Evolutionary conservation across 2,888 invertebrate species (phyloP).

Genomic region (Oscheius sp.): DNA sequence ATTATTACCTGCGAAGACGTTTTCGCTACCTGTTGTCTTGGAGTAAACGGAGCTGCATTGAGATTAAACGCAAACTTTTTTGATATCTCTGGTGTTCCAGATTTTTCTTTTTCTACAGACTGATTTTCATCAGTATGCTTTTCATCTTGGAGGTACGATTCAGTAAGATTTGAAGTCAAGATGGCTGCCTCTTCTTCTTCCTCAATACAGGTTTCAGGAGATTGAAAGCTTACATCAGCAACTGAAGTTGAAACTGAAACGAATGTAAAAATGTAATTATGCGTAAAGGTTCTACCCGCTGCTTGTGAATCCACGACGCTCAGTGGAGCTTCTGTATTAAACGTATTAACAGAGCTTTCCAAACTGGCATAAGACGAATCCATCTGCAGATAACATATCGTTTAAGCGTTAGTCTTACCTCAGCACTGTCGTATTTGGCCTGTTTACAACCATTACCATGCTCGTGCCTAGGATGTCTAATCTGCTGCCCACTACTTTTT

Average conservation of each 20-base stretch:
- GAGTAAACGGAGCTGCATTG: conserved; percentile 60
- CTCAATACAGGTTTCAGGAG: no score
- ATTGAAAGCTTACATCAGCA: no score
- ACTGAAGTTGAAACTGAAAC: no score
- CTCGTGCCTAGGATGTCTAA: neutral
- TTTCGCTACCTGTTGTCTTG: conserved; percentile 43
- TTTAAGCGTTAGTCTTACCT: neutral
- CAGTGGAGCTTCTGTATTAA: conserved; percentile 52
- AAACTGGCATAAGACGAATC: neutral
- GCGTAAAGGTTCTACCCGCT: no score
- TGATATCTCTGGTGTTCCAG: neutral
- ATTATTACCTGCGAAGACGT: conserved; percentile 36
- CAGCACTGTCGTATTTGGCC: neutral
- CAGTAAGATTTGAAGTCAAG: neutral
- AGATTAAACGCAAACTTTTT: conserved; percentile 59
- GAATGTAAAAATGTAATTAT: no score
- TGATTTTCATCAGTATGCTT: neutral
- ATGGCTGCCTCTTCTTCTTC: neutral
- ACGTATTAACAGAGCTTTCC: conserved; percentile 41
- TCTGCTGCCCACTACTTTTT: no score
- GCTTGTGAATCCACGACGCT: conserved; percentile 22
- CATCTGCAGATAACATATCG: no score
- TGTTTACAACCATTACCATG: neutral
- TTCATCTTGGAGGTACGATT: neutral
- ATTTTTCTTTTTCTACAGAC: neutral